phyloP scores from a whole-genome alignment of 2,797 vertebrate genomes.

The Zenarchopterus dispar region DNA sequence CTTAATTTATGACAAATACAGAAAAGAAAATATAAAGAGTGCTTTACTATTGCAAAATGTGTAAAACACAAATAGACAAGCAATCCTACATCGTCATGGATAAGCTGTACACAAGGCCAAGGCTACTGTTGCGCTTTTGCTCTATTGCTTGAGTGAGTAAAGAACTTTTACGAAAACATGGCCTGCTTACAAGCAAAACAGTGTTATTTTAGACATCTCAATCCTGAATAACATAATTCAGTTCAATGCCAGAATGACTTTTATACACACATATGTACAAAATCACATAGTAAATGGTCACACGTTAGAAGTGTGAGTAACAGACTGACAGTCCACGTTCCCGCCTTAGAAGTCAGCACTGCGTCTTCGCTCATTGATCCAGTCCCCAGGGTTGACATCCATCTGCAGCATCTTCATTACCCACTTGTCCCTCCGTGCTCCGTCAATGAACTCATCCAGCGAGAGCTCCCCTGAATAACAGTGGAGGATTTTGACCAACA shows the following conservation, averaged over 20 bases:
- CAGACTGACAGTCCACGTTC: slow-evolving; percentile 15
- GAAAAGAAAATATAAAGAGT: slow-evolving; percentile 10
- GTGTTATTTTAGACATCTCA: slow-evolving; percentile 1
- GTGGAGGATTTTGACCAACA: background rate
- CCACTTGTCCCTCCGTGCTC: slow-evolving; percentile 93
- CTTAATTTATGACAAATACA: slow-evolving; percentile 23
- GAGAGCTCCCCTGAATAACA: slow-evolving; percentile 88
- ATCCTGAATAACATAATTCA: background rate
- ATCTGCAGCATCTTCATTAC: slow-evolving; percentile 98
- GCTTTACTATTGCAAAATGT: slow-evolving; percentile 4
- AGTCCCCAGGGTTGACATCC: slow-evolving; percentile 90
- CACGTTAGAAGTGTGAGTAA: slow-evolving; percentile 4
- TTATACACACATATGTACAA: slow-evolving; percentile 31
- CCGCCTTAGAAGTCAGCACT: slow-evolving; percentile 59
- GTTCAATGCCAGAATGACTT: slow-evolving; percentile 15
- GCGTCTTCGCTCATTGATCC: slow-evolving; percentile 86
- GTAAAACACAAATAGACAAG: slow-evolving; percentile 3
- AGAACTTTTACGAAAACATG: background rate
- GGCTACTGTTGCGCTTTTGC: slow-evolving; percentile 1
- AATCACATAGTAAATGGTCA: slow-evolving; percentile 12
- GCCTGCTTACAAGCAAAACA: slow-evolving; percentile 18
- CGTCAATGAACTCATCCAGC: slow-evolving; percentile 92
- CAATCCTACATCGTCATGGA: background rate
- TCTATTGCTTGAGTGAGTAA: background rate
- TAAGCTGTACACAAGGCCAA: slow-evolving; percentile 3